Conservation (phyloP, 2,888 invertebrate genomes). For the Aplocera efformata region DNA sequence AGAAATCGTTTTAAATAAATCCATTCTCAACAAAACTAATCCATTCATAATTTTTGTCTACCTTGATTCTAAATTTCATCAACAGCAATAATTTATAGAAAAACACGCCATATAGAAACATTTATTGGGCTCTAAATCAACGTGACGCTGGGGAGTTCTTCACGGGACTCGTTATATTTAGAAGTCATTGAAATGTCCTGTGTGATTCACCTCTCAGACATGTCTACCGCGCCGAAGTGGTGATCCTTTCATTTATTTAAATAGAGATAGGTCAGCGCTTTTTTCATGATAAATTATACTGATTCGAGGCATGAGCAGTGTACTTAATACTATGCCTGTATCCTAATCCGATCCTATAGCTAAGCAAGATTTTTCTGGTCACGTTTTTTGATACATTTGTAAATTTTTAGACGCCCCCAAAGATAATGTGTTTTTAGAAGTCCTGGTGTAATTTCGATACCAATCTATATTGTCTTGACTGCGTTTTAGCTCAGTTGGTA, state of each 20-base stretch:
- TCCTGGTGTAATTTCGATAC: too few relatives aligned
- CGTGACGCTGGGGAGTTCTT: conserved; percentile 31
- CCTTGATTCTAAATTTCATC: conserved; percentile 22
- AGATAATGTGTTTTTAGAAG: too few relatives aligned
- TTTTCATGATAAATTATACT: too few relatives aligned
- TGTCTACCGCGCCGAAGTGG: conserved; percentile 25
- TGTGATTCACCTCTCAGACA: conserved; percentile 33
- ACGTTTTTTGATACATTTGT: too few relatives aligned
- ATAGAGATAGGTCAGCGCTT: too few relatives aligned
- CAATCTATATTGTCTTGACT: too few relatives aligned
- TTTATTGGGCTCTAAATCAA: conserved; percentile 46
- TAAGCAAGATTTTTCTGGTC: too few relatives aligned
- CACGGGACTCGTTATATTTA: conserved; percentile 40
- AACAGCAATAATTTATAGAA: conserved; percentile 27
- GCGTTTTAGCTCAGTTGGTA: too few relatives aligned
- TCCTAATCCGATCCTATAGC: too few relatives aligned
- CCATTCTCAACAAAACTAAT: not conserved
- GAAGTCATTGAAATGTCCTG: conserved; percentile 41
- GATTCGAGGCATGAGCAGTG: too few relatives aligned
- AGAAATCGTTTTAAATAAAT: not conserved
- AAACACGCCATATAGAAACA: conserved; percentile 34
- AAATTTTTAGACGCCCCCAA: too few relatives aligned
- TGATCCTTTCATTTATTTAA: not conserved
- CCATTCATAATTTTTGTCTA: conserved; percentile 15
- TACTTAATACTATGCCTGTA: too few relatives aligned